These are phyloP conservation scores for Hymenopus coronatus DNA, from an alignment of 2,888 invertebrate species.

Conservation along the genomic window DNA sequence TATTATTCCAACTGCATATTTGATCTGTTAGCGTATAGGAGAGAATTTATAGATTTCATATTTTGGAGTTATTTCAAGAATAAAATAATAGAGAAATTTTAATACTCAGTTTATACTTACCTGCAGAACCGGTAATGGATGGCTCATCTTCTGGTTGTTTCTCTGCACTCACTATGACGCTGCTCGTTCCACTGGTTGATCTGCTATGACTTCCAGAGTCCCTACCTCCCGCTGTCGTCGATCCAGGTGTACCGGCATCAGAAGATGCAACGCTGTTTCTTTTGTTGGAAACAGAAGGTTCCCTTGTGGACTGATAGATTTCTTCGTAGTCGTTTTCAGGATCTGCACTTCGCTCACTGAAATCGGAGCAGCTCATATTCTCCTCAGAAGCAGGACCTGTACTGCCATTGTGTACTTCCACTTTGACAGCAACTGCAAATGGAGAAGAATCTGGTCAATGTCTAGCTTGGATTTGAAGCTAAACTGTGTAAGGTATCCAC, in stretches of 20 bases:
- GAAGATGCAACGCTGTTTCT: constrained; percentile 21
- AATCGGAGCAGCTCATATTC: constrained; percentile 58
- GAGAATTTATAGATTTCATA: too few species aligned
- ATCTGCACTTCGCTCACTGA: constrained; percentile 35
- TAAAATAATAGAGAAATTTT: too few species aligned
- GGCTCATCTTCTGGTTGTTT: constrained; percentile 32
- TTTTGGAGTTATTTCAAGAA: too few species aligned
- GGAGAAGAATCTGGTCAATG: too few species aligned
- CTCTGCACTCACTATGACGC: background rate
- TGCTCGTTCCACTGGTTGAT: constrained; percentile 54
- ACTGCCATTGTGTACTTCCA: constrained; percentile 72
- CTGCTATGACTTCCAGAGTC: constrained; percentile 61
- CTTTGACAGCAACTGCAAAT: constrained; percentile 63
- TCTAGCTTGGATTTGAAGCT: too few species aligned
- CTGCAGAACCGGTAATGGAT: constrained; percentile 32
- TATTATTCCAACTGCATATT: too few species aligned
- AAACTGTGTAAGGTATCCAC: too few species aligned
- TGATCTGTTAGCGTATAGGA: too few species aligned
- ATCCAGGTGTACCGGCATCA: too few species aligned
- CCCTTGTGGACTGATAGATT: constrained; percentile 58
- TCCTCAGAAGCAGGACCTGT: constrained; percentile 64
- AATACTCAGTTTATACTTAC: background rate
- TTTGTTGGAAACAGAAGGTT: constrained; percentile 53
- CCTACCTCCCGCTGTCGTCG: background rate
- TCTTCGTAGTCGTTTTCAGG: constrained; percentile 71